These are phyloP conservation scores for Cosmopolites sordidus DNA, from an alignment of 2,888 invertebrate genomes.

Conservation along the genomic window DNA sequence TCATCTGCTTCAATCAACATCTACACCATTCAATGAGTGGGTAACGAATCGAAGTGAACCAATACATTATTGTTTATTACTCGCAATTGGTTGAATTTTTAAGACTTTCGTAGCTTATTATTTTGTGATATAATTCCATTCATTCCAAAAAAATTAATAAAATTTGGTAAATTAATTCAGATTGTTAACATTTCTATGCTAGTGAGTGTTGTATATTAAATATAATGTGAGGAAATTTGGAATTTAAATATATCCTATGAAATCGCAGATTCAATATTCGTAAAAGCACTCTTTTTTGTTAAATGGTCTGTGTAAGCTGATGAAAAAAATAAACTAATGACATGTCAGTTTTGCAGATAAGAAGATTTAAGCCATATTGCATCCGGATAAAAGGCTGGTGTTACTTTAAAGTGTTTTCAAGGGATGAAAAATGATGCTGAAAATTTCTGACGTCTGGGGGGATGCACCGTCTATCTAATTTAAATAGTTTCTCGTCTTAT, in stretches of 20 bases:
- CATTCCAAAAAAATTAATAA: too few relatives aligned
- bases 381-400: conserved; percentile 11
- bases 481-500: neutral
- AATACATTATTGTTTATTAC: too few relatives aligned
- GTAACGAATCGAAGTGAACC: too few relatives aligned
- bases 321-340: conserved; percentile 17
- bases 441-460: conserved; percentile 3
- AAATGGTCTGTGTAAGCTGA: conserved; percentile 16
- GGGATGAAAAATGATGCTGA: conserved; percentile 15
- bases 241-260: neutral
- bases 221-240: too few relatives aligned
- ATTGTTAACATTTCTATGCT: too few relatives aligned
- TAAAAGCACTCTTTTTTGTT: conserved; percentile 17
- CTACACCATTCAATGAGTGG: too few relatives aligned
- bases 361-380: conserved; percentile 15
- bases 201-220: too few relatives aligned
- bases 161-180: too few relatives aligned
- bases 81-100: too few relatives aligned
- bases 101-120: too few relatives aligned
- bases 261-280: conserved; percentile 8
- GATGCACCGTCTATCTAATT: neutral
- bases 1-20: too few relatives aligned
- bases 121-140: too few relatives aligned
- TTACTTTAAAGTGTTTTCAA: conserved; percentile 10
- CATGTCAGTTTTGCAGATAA: conserved; percentile 12